A percentile compares a stretch with the other conserved stretches of the same genome.
Evolutionary conservation across 30 jellyfish, hydroid and myxozoan genomes (phyloP).

Genomic region (Pelagia noctiluca): DNA sequence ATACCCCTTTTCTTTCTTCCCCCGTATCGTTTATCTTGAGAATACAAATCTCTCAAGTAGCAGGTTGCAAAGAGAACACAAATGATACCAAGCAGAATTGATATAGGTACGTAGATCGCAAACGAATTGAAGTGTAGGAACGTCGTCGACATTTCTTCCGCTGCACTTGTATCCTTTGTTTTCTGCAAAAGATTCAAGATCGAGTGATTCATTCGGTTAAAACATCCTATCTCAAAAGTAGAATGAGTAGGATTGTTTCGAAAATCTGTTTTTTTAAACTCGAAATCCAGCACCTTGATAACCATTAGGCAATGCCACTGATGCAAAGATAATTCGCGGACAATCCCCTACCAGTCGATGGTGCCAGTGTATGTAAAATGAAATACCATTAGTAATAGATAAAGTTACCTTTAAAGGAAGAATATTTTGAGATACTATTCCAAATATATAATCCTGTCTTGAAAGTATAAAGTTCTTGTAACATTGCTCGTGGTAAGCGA

Average conservation of each 20-base stretch:
- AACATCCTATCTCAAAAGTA: too few relatives aligned
- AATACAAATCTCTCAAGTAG: background rate
- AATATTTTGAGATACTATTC: conserved; percentile 73
- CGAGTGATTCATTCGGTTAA: too few relatives aligned
- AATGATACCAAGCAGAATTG: conserved; percentile 8
- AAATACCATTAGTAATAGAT: background rate
- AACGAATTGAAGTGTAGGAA: conserved; percentile 18
- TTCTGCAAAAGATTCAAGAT: conserved; percentile 27
- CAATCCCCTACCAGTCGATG: too few relatives aligned
- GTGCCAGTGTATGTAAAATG: background rate
- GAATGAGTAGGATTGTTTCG: too few relatives aligned
- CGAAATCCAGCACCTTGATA: too few relatives aligned
- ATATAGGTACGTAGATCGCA: background rate
- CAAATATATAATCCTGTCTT: conserved; percentile 59
- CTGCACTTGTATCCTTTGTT: conserved; percentile 46
- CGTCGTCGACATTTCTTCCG: conserved; percentile 53
- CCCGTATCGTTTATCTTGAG: background rate
- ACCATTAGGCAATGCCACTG: too few relatives aligned
- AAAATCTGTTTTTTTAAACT: too few relatives aligned
- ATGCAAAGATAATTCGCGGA: too few relatives aligned
- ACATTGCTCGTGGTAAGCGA: conserved; percentile 47
- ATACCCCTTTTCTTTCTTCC: background rate
- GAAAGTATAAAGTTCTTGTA: conserved; percentile 55
- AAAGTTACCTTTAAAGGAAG: conserved; percentile 76
- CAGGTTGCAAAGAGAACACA: background rate